Evolutionary conservation across 1,140 invertebrate species (phyloP), one percentile per base, ranked within the genome.

Genomic region (Cydia amplana): DNA sequence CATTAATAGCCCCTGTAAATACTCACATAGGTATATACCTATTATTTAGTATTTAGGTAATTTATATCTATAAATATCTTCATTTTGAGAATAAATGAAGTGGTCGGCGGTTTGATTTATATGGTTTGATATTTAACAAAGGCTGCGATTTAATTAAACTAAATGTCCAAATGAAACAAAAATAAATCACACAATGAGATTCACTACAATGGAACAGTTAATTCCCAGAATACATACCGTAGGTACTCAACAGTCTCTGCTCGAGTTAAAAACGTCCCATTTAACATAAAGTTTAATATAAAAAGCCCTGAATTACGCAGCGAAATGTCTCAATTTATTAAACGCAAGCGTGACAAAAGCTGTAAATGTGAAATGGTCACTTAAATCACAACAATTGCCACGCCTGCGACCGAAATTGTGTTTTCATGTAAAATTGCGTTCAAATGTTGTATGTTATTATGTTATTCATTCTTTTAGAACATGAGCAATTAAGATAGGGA

Each of bases 321-420:
- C 80, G 81, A 81, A 87, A 87, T 84, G 84, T 84, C 84, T 85
- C 83, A 84, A 87, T 87, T 85, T 84, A 82, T 82, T 78, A 77
- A 81, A 80, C 77, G 75, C 76, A 82, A 84, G 81, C 84, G 82
- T 86, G 82, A 86, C 84, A 86, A 86, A 83, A 82, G 82, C 81
- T 75, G 79, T 86, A 83, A 85, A 85, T 83, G 80, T 81, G 78
- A 80, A 85, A 81, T 83, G 84, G 82, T 82, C 84, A 83, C 80
- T 85, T 83, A 86, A 87, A 87, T 87, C 82, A 85, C 82, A 65
- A 65, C 75, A 75, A 80, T 79, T 77, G 81, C 78, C 85, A 84
- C 84, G 80, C 84, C 84, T 74, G 49, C 74, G 67, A 82, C 80
- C 78, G 73, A 85, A 85, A 84, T 80, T 82, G 82, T 80, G 79